phyloP scores from a whole-genome alignment of 1,140 invertebrate genomes.

The Papilio machaon region DNA sequence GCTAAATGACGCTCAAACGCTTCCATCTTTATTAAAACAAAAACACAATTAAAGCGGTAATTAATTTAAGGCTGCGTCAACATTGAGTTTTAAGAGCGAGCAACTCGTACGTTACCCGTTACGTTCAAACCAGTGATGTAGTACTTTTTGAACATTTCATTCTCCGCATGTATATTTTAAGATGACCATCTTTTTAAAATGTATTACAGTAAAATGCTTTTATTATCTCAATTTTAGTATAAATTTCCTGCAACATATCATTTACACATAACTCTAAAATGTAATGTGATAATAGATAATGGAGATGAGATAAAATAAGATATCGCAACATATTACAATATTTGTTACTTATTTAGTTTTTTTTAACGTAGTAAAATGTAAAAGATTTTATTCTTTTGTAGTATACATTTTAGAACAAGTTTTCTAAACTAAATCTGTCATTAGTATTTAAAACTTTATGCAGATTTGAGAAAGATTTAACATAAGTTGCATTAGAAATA shows the following conservation, averaged over 20 bases:
- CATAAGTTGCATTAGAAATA: no score
- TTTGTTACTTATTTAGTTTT: background rate
- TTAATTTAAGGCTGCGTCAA: slow-evolving; percentile 20
- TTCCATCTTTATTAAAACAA: slow-evolving; percentile 24
- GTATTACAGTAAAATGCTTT: background rate
- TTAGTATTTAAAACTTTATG: no score
- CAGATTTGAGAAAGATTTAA: no score
- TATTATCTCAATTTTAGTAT: background rate
- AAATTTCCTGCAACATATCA: background rate
- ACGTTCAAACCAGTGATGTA: background rate
- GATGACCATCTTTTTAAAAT: background rate
- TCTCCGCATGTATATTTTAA: background rate
- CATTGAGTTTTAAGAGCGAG: background rate
- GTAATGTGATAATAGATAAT: background rate
- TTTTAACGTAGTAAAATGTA: background rate
- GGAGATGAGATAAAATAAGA: background rate
- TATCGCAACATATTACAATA: background rate
- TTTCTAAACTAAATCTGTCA: no score
- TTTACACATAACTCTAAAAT: background rate
- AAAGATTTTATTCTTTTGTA: no score
- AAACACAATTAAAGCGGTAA: slow-evolving; percentile 27
- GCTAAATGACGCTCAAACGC: slow-evolving; percentile 16
- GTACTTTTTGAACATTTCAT: background rate
- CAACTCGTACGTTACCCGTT: background rate
- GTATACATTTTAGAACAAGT: no score